Conservation (phyloP, 2,888 invertebrate genomes). For the Frankliniella intonsa region DNA sequence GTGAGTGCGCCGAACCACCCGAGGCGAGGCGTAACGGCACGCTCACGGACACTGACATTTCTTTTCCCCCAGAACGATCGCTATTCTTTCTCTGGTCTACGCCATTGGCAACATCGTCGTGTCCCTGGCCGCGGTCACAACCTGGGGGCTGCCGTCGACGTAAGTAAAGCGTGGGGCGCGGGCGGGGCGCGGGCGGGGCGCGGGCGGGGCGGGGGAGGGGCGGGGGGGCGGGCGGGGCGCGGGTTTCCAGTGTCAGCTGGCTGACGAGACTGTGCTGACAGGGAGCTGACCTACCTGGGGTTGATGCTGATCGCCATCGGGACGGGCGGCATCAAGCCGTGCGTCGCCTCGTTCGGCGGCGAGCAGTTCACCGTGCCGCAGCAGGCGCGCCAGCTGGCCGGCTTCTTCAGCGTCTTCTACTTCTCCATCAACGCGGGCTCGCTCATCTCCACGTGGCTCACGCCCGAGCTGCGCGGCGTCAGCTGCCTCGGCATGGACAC, state of each 20-base stretch:
- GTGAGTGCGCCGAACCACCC: conserved; percentile 42
- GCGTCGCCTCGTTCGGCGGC: conserved; percentile 75
- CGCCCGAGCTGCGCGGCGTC: conserved; percentile 66
- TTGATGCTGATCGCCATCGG: conserved; percentile 67
- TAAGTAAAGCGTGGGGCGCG: too few species aligned
- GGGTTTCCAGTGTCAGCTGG: background rate
- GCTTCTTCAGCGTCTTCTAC: conserved; percentile 74
- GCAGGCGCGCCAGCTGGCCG: conserved; percentile 59
- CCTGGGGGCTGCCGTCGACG: conserved; percentile 35
- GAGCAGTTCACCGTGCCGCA: conserved; percentile 67
- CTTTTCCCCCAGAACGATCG: background rate
- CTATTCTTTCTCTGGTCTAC: conserved; percentile 32
- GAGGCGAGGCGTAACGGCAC: too few species aligned
- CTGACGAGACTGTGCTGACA: conserved; percentile 39
- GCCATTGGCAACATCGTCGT: conserved; percentile 40
- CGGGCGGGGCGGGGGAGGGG: too few species aligned
- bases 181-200: too few species aligned
- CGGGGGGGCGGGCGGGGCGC: too few species aligned
- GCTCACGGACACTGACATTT: background rate
- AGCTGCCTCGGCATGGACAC: conserved; percentile 61
- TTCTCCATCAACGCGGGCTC: conserved; percentile 63
- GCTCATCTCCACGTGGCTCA: conserved; percentile 66
- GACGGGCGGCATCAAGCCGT: conserved; percentile 79
- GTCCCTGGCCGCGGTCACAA: conserved; percentile 37
- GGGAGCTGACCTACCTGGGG: conserved; percentile 59